Evolutionary conservation across 1,140 invertebrate species (phyloP).

Genomic region (Latrodectus geometricus): DNA sequence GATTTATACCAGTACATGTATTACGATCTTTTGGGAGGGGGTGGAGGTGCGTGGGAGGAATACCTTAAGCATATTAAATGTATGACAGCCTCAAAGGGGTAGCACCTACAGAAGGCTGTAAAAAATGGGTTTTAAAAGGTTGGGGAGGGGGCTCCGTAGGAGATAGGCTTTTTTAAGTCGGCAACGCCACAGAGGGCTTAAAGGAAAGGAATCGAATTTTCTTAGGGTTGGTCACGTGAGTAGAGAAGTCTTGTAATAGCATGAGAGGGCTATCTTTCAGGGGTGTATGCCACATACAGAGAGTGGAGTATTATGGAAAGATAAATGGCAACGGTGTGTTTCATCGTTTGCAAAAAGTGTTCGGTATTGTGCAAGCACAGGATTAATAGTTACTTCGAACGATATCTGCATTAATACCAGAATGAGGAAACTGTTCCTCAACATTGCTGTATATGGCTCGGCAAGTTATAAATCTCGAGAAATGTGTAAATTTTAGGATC

Average conservation of each 20-base stretch:
- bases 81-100: background rate
- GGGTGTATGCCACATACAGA: background rate
- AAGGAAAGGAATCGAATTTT: constrained; percentile 42
- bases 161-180: constrained; percentile 23
- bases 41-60: background rate
- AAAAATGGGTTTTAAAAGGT: constrained; percentile 35
- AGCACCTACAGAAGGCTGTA: constrained; percentile 12
- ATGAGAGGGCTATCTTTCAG: background rate
- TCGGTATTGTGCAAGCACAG: too few relatives aligned
- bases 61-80: constrained; percentile 50
- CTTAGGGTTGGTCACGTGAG: constrained; percentile 18
- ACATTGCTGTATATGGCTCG: too few relatives aligned
- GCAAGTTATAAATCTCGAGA: too few relatives aligned
- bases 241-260: background rate
- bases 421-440: too few relatives aligned
- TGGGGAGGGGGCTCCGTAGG: background rate
- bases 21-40: background rate
- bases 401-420: too few relatives aligned
- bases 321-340: background rate
- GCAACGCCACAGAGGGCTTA: constrained; percentile 39
- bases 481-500: too few relatives aligned
- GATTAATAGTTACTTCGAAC: too few relatives aligned
- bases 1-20: constrained; percentile 11
- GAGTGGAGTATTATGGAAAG: background rate
- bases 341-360: background rate